Percentiles rank a stretch among this genome's conserved stretches.
phyloP scores from a whole-genome alignment of 1,140 invertebrate genomes.

The Acromyrmex charruanus region DNA sequence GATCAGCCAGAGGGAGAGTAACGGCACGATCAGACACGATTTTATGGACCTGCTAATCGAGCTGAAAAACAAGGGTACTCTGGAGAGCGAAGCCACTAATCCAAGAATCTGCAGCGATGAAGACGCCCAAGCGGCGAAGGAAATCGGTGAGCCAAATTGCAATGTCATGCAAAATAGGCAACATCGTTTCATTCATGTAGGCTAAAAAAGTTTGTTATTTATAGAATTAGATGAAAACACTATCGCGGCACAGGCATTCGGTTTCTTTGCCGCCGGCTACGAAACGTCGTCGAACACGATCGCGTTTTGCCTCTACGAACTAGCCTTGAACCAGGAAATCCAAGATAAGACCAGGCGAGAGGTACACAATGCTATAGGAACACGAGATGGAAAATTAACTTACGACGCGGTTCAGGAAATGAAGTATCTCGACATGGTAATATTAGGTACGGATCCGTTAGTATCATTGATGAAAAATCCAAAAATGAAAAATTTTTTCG shows the following conservation, averaged over 20 bases:
- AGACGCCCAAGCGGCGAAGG: conserved; percentile 72
- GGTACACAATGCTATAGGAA: conserved; percentile 86
- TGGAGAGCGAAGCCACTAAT: conserved; percentile 80
- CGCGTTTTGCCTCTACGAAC: conserved; percentile 89
- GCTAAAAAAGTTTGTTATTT: conserved; percentile 61
- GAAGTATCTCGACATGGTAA: conserved; percentile 88
- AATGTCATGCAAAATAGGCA: background rate
- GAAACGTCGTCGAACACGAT: conserved; percentile 92
- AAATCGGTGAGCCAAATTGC: conserved; percentile 75
- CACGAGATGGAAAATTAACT: conserved; percentile 85
- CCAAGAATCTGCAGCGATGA: conserved; percentile 66
- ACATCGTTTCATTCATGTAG: background rate
- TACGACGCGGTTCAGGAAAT: conserved; percentile 89
- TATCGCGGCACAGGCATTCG: conserved; percentile 89
- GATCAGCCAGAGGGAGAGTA: conserved; percentile 85
- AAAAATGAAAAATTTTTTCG: background rate
- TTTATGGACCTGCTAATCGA: conserved; percentile 89
- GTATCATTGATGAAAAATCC: background rate
- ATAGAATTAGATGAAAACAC: conserved; percentile 87
- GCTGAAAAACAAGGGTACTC: conserved; percentile 86
- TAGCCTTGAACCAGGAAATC: conserved; percentile 90
- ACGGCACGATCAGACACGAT: conserved; percentile 86
- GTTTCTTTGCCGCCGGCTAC: conserved; percentile 92
- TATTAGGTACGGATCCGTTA: conserved; percentile 84
- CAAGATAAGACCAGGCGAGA: conserved; percentile 90